phyloP scores from a whole-genome alignment of 35 echinoderm and acorn worm genomes.

The Acanthaster planci region DNA sequence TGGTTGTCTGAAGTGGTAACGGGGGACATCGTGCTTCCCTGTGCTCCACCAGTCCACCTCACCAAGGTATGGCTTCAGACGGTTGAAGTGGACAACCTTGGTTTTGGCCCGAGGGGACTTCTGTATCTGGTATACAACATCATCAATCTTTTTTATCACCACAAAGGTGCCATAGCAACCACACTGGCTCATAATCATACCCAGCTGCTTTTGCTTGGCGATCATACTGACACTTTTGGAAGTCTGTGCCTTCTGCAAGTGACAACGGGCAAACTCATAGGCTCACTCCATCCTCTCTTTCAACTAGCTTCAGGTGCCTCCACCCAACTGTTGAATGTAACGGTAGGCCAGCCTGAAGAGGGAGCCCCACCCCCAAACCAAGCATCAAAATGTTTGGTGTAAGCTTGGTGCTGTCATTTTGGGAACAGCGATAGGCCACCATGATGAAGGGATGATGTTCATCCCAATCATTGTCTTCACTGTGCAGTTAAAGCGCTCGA shows the following conservation, averaged over 20 bases:
- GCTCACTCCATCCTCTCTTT: not conserved
- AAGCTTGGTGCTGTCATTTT: not conserved
- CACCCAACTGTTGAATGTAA: not conserved
- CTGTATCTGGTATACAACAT: not conserved
- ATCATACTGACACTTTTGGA: not conserved
- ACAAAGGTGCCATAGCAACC: not conserved
- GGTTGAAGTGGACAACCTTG: not conserved
- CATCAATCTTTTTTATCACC: not conserved
- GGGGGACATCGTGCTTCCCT: too few relatives aligned
- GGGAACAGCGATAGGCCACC: not conserved
- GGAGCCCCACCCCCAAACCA: not conserved
- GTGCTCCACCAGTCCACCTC: too few relatives aligned
- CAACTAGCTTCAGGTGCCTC: not conserved
- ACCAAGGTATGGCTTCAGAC: not conserved
- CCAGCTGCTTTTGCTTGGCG: too few relatives aligned
- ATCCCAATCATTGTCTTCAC: constrained; percentile 44
- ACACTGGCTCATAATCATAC: not conserved
- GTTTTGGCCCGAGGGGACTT: not conserved
- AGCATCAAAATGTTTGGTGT: not conserved
- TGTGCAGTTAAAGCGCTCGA: constrained; percentile 33
- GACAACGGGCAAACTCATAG: not conserved
- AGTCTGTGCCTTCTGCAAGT: not conserved
- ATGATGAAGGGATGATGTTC: constrained; percentile 3
- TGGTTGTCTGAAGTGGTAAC: too few relatives aligned
- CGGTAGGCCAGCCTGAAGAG: not conserved